Evolutionary conservation across 2,888 invertebrate genomes (phyloP).

Genomic region (Diogma glabrata): DNA sequence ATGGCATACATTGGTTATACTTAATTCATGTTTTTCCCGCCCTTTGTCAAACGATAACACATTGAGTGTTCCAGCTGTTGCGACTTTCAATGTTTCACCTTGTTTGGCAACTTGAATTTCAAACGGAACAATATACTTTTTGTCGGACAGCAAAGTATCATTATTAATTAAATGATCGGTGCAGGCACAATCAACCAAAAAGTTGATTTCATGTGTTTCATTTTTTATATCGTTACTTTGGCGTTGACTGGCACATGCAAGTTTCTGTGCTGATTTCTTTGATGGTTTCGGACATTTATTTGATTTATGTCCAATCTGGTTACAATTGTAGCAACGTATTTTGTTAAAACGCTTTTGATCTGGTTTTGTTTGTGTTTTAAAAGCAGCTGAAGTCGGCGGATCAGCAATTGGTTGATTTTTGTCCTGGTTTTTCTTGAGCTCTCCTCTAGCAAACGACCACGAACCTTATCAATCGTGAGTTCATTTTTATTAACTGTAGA

Average conservation of each 20-base stretch:
- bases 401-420: too few relatives aligned
- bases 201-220: not conserved
- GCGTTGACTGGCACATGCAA: not conserved
- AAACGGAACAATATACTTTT: not conserved
- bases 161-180: not conserved
- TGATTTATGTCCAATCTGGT: not conserved
- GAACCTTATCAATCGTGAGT: not conserved
- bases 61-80: not conserved
- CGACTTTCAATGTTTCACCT: not conserved
- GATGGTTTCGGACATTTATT: not conserved
- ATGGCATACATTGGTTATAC: not conserved
- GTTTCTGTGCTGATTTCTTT: not conserved
- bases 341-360: not conserved
- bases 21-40: not conserved
- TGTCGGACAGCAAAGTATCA: not conserved
- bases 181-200: not conserved
- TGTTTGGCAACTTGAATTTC: not conserved
- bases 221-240: too few relatives aligned
- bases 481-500: not conserved
- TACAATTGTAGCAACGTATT: not conserved
- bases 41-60: not conserved
- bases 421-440: too few relatives aligned
- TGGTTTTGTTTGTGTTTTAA: too few relatives aligned
- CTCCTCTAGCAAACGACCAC: not conserved
- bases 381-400: too few relatives aligned